Base-by-base conservation (phyloP, 1,140 invertebrate species). In the Tetramorium parvispinum region DNA sequence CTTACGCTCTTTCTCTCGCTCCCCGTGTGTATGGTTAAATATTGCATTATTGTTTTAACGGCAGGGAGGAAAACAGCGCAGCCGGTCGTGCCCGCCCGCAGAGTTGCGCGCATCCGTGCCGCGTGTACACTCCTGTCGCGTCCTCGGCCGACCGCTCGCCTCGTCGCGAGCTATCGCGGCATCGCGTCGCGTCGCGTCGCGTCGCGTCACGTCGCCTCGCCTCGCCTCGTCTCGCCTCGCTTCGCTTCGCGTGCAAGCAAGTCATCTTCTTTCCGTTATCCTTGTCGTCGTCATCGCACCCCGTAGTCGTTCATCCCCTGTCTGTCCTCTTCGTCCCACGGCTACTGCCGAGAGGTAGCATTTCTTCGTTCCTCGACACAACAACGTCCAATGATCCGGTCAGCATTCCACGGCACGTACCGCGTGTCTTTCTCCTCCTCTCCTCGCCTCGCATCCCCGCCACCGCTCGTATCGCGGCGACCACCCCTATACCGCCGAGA, bases 1-100 rank as follows among this genome's bases (percentile, higher is more conserved):
- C 70, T 77, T 51, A 49, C 63, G 49, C 78, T 85, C 79, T 81
- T 88, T 81, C 87, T 87, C 89, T 87, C 83, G 79, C 89, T 82
- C 89, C 87, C 71, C 66, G 87, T 94, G 93, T 95, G 93, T 95
- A 94, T 93, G 93, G 93, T 94, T 95, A 94, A 95, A 94, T 95
- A 95, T 95, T 94, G 94, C 94, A 95, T 95, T 95, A 94, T 94
- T 95, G 94, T 95, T 94, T 94, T 94, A 94, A 94, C 94, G 92
- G 94, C 89, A 94, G 93, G 92, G 93, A 93, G 91, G 94, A 94
- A 94, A 94, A 94, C 93, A 95, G 92, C 87, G 88, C 86, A 89
- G 88, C 78, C 88, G 90, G 85, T 88, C 85, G 89, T 89, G 78
- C 91, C 85, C 89, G 90, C 85, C 87, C 91, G 89, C 91, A 89